These are phyloP conservation scores for Aurelia sp. DNA, from an alignment of 30 jellyfish, hydroid and myxozoan species.

Conservation along the genomic window DNA sequence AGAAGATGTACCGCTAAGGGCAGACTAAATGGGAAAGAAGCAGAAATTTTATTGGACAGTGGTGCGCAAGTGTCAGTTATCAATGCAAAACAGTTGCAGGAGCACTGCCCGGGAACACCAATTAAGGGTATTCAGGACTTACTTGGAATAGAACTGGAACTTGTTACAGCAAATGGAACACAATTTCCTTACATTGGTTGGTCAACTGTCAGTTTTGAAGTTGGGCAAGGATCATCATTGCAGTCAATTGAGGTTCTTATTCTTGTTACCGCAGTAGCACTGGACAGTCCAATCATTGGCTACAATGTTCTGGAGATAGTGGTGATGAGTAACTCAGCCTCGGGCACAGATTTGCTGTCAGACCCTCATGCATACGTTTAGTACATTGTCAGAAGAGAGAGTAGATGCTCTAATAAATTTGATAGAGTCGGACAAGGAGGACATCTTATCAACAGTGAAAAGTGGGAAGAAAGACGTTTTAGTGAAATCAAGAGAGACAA, in stretches of 20 bases:
- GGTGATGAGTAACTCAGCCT: neutral
- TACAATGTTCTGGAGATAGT: neutral
- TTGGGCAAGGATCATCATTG: neutral
- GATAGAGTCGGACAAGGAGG: constrained; percentile 1
- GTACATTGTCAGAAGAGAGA: neutral
- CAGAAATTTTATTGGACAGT: neutral
- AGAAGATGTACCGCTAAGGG: neutral
- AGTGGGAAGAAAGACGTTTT: constrained; percentile 6
- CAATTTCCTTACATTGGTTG: constrained; percentile 35
- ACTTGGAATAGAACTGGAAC: constrained; percentile 11
- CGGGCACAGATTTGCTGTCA: neutral
- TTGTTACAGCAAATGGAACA: constrained; percentile 15
- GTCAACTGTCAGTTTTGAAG: neutral
- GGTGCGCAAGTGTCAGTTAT: constrained; percentile 47
- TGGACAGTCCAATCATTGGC: constrained; percentile 32
- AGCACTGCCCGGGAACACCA: neutral
- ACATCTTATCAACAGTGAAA: constrained; percentile 20
- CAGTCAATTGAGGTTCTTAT: constrained; percentile 15
- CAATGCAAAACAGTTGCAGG: neutral
- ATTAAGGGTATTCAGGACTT: constrained; percentile 14
- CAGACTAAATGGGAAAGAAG: constrained; percentile 13
- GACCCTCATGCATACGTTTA: neutral
- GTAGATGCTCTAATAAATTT: constrained; percentile 4
- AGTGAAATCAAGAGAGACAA: constrained; percentile 4
- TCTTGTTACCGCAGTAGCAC: neutral